Evolutionary conservation across 2,797 vertebrate species (phyloP), one percentile per base, ranked within the genome.

Genomic region (Poeciliopsis turneri): DNA sequence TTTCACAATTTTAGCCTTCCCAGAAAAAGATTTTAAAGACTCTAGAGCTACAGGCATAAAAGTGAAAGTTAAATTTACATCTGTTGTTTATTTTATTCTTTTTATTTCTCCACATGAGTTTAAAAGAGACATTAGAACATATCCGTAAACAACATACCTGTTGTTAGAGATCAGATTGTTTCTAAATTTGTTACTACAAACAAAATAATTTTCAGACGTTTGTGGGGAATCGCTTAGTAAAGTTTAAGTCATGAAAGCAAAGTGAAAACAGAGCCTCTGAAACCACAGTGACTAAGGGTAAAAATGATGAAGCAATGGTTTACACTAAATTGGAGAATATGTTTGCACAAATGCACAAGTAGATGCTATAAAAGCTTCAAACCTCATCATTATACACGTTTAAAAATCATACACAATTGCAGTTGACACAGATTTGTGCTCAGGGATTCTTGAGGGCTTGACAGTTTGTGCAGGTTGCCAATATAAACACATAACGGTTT

Each of bases 1-100:
- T 78, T 82, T 81, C 64, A 72, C 43, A 28, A 74, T 78, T 79
- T 76, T 53, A 76, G 47, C 43, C 75, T 86, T 84, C 83, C 83
- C 83, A 86, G 84, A 84, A 83, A 82, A 59, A 78, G 53, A 64
- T 74, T 77, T 43, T n/a, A 78, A 77, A 74, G 33, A 16, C 13
- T 79, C 28, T 79, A 0, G 9, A 75, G 46, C 55, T 72, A 39
- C 51, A 78, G 28, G 28, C 9, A 45, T 77, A 77, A 61, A 77
- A 86, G 64, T 72, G 47, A 82, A 81, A 83, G 75, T 43, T 55
- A 69, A 74, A 80, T 18, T 4, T 39, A 36, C 66, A 75, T 78
- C 68, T 87, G 81, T 74, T 80, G 72, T 1, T 69, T 43, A 46
- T 86, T 79, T 70, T 1, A 1, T 55, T n/a, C 43, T 33, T 70